Percentiles rank a stretch among this genome's conserved stretches.
phyloP scores from a whole-genome alignment of 2,888 invertebrate species.

The Drosophila planitibia region DNA sequence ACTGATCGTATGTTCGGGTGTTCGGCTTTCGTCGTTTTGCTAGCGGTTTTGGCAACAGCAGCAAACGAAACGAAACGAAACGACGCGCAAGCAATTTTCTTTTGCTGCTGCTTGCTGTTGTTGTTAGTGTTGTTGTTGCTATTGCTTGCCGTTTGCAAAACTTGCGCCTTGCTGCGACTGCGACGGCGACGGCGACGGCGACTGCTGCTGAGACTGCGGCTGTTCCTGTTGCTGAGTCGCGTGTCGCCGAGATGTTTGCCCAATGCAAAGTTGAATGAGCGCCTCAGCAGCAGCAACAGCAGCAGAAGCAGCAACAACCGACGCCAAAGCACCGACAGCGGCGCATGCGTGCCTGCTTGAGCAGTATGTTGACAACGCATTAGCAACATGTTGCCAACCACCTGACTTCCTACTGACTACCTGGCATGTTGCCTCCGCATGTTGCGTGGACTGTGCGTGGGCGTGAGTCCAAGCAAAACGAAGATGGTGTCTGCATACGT shows the following conservation, averaged over 20 bases:
- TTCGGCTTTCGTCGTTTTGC: conserved; percentile 29
- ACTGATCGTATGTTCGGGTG: conserved; percentile 18
- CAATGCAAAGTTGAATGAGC: conserved; percentile 74
- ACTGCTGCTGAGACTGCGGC: conserved; percentile 11
- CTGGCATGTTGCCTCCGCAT: conserved; percentile 44
- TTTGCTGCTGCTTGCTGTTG: conserved; percentile 21
- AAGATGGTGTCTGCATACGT: conserved; percentile 13
- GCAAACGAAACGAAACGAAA: conserved; percentile 25
- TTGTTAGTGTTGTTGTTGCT: conserved; percentile 30
- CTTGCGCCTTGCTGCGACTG: conserved; percentile 30
- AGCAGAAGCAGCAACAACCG: conserved; percentile 4
- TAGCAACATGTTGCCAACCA: conserved; percentile 15
- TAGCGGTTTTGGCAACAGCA: conserved; percentile 52
- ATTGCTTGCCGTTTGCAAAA: conserved; percentile 47
- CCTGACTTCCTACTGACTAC: conserved; percentile 44
- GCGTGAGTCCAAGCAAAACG: conserved; percentile 46
- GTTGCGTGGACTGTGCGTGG: conserved; percentile 52
- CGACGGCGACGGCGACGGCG: neutral
- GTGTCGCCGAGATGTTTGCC: conserved; percentile 67
- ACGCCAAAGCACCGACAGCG: conserved; percentile 22
- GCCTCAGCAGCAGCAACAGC: conserved; percentile 9
- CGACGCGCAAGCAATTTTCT: conserved; percentile 54
- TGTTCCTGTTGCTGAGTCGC: conserved; percentile 56
- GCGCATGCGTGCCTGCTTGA: conserved; percentile 54
- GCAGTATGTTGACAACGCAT: conserved; percentile 54